Evolutionary conservation across 2,888 invertebrate genomes (phyloP), one percentile per base, ranked within the genome.

Genomic region (Nemoura dubitans): DNA sequence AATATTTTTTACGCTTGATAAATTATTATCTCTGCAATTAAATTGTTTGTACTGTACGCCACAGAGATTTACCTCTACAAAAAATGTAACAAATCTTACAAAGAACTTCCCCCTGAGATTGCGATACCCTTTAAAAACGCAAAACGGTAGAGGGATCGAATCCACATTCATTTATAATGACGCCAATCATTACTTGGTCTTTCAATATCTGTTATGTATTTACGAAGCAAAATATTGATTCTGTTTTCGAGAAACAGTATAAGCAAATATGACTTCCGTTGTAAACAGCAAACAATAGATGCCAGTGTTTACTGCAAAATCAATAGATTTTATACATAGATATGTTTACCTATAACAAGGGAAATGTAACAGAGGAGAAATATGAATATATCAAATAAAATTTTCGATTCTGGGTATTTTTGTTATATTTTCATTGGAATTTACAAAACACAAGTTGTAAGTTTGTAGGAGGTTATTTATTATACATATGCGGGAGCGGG

Each of bases 161-260:
- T n/a, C n/a, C n/a, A n/a, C 14, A 59, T 59, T 3, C 21, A 59
- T 59, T 59, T 59, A 21, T 59, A 59, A 59, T 59, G 59, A 59
- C 14, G 59, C 59, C 59, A 59, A 59, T 59, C 59, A 59, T 59
- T 21, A 21, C 59, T 1, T 59, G 1, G 59, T 59, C 59, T 59
- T 59, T 59, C 59, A 59, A 59, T 59, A 14, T 59, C 59, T 59
- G 59, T 59, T 59, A 59, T 59, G 59, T 59, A 59, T 59, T 59
- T 59, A 59, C 59, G 59, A 59, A 59, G 59, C 59, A 59, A 59
- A 59, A 59, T 59, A 59, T 59, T 59, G 59, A 59, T 59, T 59
- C 59, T 21, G 59, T 59, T 21, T 59, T 59, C 59, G 59, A 7
- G 59, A 59, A 59, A 59, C 59, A 59, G 59, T 7, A 59, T 2